Evolutionary conservation across 2,888 invertebrate genomes (phyloP), one percentile per base, ranked within the genome.

Genomic region (Eristalinus aeneus): DNA sequence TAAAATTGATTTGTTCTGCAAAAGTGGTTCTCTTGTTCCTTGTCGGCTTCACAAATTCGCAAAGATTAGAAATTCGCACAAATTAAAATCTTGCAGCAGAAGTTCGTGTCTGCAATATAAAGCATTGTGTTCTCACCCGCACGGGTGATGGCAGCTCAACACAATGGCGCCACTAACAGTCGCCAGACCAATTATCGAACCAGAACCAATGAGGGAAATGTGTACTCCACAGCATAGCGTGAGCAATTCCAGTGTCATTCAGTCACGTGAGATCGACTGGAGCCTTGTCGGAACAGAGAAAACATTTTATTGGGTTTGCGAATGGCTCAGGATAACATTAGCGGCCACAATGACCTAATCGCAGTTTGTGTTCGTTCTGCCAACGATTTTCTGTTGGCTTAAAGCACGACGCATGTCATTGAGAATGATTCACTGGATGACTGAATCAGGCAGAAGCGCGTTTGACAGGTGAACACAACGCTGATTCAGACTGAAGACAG

Each of bases 171-270:
- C 67, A 54, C 31, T 4, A 27, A 31, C 27, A 67, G 27, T 65
- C 64, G n/a, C 27, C 12, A 39, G 46, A 67, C 54, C 53, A 68
- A 68, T 68, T 56, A 67, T 10, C 53, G 34, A 31, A 56, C 68
- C 32, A 8, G 3, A 16, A 27, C 6, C 6, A 16, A 46, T 16
- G 46, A 46, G 46, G 27, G 27, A 31, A 31, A 27, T 1, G 11
- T 32, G 22, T 32, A 54, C 6, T 46, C 53, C 20, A 54, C 5
- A 16, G 23, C 23, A 68, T 68, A 34, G 68, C 68, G 68, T 68
- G 68, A 68, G 54, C 23, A 34, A 23, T 36, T 67, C 12, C 20
- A 67, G 67, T 67, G 67, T 20, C 53, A 34, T 12, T 32, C 12
- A 34, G 22, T 20, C 56, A 68, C 68, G 34, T 68, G 56, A 68